Conservation (phyloP, 2,797 vertebrate species). For the Coracias cyanogaster region DNA sequence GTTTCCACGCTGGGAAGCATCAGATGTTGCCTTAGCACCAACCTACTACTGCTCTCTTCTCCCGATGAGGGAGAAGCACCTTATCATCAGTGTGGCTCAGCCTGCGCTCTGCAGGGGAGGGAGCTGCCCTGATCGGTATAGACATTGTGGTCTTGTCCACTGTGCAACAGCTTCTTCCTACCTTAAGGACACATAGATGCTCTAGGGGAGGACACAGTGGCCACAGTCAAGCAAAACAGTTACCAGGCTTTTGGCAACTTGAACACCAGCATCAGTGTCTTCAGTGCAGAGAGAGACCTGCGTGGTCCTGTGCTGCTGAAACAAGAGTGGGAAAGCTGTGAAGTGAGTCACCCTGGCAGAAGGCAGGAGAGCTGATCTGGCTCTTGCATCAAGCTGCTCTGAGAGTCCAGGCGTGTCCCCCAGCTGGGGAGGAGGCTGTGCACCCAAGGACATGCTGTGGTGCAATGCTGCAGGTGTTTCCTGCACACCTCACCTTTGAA, state of each 20-base stretch:
- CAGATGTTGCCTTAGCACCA: neutral
- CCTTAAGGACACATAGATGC: fast-evolving
- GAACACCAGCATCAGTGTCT: neutral
- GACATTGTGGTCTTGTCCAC: neutral
- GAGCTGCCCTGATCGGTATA: neutral
- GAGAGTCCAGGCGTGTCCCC: fast-evolving
- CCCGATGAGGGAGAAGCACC: neutral
- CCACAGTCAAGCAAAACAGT: neutral
- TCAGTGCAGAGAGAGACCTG: neutral
- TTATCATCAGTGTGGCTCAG: neutral
- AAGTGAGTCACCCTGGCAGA: neutral
- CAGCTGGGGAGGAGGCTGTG: neutral
- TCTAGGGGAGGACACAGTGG: neutral
- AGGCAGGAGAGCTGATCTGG: neutral
- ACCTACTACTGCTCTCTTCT: fast-evolving
- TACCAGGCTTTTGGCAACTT: neutral
- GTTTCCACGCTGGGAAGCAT: neutral
- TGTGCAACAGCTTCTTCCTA: neutral
- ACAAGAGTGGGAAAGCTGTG: neutral
- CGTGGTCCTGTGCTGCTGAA: neutral
- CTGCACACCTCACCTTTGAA: neutral
- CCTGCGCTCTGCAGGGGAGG: neutral
- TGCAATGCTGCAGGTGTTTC: neutral
- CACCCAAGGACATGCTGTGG: neutral
- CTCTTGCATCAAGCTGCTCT: neutral